Percentiles rank a stretch among this genome's conserved stretches.
Evolutionary conservation across 2,113 vertebrate species (phyloP).

Genomic region (Globicephala melas): DNA sequence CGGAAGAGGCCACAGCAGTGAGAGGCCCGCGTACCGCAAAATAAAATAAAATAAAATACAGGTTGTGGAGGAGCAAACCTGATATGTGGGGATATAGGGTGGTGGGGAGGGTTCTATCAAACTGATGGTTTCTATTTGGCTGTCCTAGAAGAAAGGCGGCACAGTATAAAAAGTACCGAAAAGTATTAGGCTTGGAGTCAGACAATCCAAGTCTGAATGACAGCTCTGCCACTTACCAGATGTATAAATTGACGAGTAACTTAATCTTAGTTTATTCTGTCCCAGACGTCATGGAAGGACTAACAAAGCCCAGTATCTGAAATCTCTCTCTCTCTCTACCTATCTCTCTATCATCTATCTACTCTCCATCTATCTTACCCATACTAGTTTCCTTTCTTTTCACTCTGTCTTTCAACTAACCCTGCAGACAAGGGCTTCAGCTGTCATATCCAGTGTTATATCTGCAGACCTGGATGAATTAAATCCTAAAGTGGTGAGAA

Average conservation of each 20-base stretch:
- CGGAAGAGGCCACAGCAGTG: no score
- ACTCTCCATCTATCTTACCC: not conserved
- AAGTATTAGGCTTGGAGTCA: not conserved
- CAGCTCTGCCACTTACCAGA: not conserved
- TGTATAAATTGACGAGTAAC: not conserved
- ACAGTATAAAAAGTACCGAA: not conserved
- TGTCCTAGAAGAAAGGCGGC: not conserved
- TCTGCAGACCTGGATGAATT: not conserved
- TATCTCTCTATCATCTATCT: no score
- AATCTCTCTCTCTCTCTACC: not conserved
- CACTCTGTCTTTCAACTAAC: not conserved
- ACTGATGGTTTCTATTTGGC: not conserved
- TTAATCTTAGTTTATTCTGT: not conserved
- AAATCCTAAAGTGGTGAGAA: not conserved
- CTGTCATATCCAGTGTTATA: not conserved
- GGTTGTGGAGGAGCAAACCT: not conserved
- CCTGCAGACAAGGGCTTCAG: not conserved
- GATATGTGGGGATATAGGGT: no score
- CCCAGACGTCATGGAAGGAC: not conserved
- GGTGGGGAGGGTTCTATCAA: not conserved
- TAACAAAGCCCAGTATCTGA: not conserved
- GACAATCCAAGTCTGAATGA: not conserved
- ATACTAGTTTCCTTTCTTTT: not conserved
- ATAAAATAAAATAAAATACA: not conserved
- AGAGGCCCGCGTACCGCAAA: no score